Conservation (phyloP, 92 coral and sea anemone genomes). For the Hydrozoanthus gracilis region DNA sequence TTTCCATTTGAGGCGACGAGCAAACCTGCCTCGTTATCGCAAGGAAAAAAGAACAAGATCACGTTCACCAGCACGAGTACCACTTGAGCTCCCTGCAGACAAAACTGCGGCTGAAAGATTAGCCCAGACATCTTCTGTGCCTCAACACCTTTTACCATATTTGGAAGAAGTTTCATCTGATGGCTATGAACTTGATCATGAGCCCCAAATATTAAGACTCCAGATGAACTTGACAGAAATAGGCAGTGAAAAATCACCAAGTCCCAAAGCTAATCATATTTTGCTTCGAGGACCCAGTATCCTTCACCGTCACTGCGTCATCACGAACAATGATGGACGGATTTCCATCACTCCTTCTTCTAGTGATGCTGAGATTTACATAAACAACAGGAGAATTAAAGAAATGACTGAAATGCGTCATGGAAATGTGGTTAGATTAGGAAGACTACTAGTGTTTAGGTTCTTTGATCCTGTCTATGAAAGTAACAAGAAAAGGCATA, state of each 20-base stretch:
- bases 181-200: constrained; percentile 70
- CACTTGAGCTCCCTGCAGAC: constrained; percentile 70
- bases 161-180: constrained; percentile 76
- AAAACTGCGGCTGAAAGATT: constrained; percentile 67
- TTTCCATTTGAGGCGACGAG: constrained; percentile 91
- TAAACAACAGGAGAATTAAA: constrained; percentile 78
- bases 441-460: constrained; percentile 68
- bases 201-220: constrained; percentile 65
- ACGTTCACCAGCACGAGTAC: constrained; percentile 81
- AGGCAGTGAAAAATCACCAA: constrained; percentile 85
- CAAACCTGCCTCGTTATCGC: constrained; percentile 83
- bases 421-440: constrained; percentile 77
- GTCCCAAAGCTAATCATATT: constrained; percentile 71
- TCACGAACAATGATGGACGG: constrained; percentile 84
- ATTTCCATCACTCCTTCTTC: constrained; percentile 81
- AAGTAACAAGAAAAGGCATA: constrained; percentile 55
- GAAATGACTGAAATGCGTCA: constrained; percentile 80
- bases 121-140: constrained; percentile 63
- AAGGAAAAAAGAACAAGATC: constrained; percentile 78
- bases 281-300: constrained; percentile 73
- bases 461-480: constrained; percentile 88
- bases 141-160: constrained; percentile 84
- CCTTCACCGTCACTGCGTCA: constrained; percentile 84
- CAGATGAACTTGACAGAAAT: constrained; percentile 91
- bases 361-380: constrained; percentile 83